Evolutionary conservation across 2,888 invertebrate genomes (phyloP).

Genomic region (Pseudococcus jackbeardsleyi): DNA sequence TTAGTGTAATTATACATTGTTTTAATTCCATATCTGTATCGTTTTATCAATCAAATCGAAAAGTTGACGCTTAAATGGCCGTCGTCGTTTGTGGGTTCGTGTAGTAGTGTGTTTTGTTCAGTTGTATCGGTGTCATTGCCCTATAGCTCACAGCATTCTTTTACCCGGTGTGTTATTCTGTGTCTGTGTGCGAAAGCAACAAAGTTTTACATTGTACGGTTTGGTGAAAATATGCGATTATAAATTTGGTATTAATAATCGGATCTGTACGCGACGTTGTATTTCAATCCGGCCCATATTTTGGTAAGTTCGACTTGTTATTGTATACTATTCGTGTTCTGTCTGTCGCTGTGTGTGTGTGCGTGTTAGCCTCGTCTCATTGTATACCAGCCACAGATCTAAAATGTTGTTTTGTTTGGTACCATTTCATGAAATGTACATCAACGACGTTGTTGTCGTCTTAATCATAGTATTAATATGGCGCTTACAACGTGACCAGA

Average conservation of each 20-base stretch:
- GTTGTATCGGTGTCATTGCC: slow-evolving; percentile 56
- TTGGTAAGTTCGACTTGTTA: slow-evolving; percentile 40
- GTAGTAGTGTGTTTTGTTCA: slow-evolving; percentile 14
- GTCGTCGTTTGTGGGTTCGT: slow-evolving; percentile 42
- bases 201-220: slow-evolving; percentile 15
- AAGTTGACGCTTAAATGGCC: slow-evolving; percentile 32
- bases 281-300: background rate
- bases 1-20: background rate
- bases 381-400: background rate
- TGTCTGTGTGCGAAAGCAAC: slow-evolving; percentile 5
- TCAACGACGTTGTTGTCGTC: slow-evolving; percentile 36
- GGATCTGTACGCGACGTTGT: background rate
- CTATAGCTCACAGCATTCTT: slow-evolving; percentile 43
- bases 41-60: background rate
- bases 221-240: slow-evolving; percentile 26
- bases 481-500: slow-evolving; percentile 38
- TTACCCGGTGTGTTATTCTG: slow-evolving; percentile 32
- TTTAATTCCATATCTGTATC: background rate
- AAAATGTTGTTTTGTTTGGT: slow-evolving; percentile 43
- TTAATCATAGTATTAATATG: slow-evolving; percentile 50
- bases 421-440: slow-evolving; percentile 32
- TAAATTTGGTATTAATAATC: background rate
- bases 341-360: background rate
- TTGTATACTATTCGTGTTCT: background rate
- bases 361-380: background rate